Conservation (phyloP, 2,888 invertebrate genomes). For the Dorcus hopei region DNA sequence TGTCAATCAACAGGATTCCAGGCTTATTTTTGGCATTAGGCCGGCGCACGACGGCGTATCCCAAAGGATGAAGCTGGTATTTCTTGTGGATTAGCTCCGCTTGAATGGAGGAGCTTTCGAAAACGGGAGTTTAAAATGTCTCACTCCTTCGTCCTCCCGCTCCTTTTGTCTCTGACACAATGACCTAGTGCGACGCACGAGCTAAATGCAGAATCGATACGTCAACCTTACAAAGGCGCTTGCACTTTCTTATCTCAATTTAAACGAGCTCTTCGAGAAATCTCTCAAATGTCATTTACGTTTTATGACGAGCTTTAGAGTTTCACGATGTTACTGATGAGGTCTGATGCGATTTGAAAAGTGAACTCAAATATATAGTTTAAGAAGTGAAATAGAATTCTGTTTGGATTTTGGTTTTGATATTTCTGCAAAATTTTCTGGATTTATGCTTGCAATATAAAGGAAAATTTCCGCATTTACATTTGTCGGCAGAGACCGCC, state of each 20-base stretch:
- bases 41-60: constrained; percentile 1
- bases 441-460: too few relatives aligned
- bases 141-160: constrained; percentile 2
- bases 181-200: constrained; percentile 18
- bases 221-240: constrained; percentile 11
- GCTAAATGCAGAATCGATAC: constrained; percentile 21
- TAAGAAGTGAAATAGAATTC: too few relatives aligned
- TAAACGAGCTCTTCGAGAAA: background rate
- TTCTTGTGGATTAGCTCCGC: constrained; percentile 21
- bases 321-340: too few relatives aligned
- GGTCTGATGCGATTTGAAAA: too few relatives aligned
- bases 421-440: too few relatives aligned
- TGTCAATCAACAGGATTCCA: constrained; percentile 4
- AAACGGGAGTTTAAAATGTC: constrained; percentile 11
- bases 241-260: constrained; percentile 7
- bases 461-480: too few relatives aligned
- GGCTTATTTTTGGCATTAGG: constrained; percentile 3
- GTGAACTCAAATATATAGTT: too few relatives aligned
- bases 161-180: constrained; percentile 22
- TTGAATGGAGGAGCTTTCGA: constrained; percentile 16
- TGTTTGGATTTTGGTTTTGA: too few relatives aligned
- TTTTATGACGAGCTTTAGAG: too few relatives aligned
- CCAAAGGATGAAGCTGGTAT: constrained; percentile 21
- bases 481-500: too few relatives aligned
- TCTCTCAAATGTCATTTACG: too few relatives aligned